Base-by-base conservation (phyloP, 2,113 vertebrate species). In the Aplodontia rufa region DNA sequence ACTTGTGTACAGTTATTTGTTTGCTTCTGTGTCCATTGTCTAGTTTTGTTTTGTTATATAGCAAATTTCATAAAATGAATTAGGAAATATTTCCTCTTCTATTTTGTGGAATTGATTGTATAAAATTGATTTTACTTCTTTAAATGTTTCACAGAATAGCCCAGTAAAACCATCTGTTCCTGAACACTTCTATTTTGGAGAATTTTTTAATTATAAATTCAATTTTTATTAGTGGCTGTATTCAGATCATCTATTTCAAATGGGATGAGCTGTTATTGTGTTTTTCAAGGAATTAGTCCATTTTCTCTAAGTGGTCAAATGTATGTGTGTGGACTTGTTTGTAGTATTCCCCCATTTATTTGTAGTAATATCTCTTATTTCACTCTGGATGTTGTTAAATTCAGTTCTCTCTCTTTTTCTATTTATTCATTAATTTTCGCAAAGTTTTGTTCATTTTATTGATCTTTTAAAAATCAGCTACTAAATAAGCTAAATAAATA, bases 371-470 rank as follows among this genome's bases (percentile, higher is more conserved):
- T 28, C 13, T 30, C 22, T 1, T 37, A 28, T 94, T 51, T 82
- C 6, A 78, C 82, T 82, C 12, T 11, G 40, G n/a, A 40, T 64
- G 45, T n/a, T 37, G 9, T 6, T 69, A 51, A 76, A 68, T 69
- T 75, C 37, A 40, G 42, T 69, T 49, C 24, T 60, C 16, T 93
- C 6, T 45, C 17, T 28, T 16, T 87, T 26, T 42, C 49, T 81
- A 24, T 83, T 51, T 81, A 71, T 51, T 72, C 40, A 8, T 85
- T 14, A 75, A 11, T 60, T 62, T 91, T 75, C 30, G 17, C 13
- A 64, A 45, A 93, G 16, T 32, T 90, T 64, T 94, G 26, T 87
- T 78, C 32, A 55, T 76, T 94, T 93, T 49, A 69, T 69, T 26
- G 4, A 75, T 69, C 13, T 87, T 87, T 88, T 12, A 37, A 86